Evolutionary conservation across 2,113 vertebrate genomes (phyloP).

Genomic region (Sarotherodon lohbergeri): DNA sequence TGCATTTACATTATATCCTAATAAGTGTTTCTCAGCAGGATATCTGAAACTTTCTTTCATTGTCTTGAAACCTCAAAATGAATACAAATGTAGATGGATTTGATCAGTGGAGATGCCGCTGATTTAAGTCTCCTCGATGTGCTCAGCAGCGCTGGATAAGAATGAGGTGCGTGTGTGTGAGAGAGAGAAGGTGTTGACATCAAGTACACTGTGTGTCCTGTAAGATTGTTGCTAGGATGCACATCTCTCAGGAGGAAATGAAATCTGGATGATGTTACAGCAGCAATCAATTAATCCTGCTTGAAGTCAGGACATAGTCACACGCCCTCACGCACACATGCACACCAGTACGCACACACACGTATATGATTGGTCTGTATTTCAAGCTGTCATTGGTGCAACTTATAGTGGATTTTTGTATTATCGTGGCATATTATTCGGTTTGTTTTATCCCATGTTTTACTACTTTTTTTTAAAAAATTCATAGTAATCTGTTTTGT

Average conservation of each 20-base stretch:
- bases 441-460: not conserved
- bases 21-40: slow-evolving; percentile 6
- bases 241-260: slow-evolving; percentile 48
- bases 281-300: slow-evolving; percentile 56
- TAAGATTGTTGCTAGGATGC: slow-evolving; percentile 63
- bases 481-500: not conserved
- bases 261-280: slow-evolving; percentile 50
- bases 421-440: not conserved
- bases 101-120: slow-evolving; percentile 10
- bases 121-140: slow-evolving; percentile 16
- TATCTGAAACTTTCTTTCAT: slow-evolving; percentile 27
- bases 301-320: slow-evolving; percentile 28
- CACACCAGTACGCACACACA: not conserved
- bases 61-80: slow-evolving; percentile 17
- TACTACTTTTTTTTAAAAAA: accelerated
- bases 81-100: slow-evolving; percentile 36
- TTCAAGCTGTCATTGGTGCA: not conserved
- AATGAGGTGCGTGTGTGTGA: not conserved
- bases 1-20: not conserved
- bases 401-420: not conserved
- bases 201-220: slow-evolving; percentile 3
- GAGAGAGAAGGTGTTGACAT: slow-evolving; percentile 2
- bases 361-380: not conserved
- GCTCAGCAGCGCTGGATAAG: not conserved
- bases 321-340: not conserved